Percentiles rank a stretch among this genome's conserved stretches.
phyloP scores from a whole-genome alignment of 2,113 vertebrate genomes.

The Desmodus rotundus region DNA sequence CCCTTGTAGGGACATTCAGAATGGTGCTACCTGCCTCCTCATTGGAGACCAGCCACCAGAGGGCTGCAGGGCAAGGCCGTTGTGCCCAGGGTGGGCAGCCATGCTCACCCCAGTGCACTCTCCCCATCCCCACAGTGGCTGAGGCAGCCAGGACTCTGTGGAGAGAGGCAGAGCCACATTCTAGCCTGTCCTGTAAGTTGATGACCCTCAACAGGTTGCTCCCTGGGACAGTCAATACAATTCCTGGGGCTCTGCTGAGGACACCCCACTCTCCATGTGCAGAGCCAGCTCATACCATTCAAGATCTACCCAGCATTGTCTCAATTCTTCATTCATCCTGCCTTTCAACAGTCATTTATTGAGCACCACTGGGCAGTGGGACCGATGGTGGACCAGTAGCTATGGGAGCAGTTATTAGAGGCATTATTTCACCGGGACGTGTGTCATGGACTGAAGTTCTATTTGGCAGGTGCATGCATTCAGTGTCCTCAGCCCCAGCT shows the following conservation, averaged over 20 bases:
- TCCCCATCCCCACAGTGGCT: background rate
- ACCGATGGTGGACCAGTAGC: background rate
- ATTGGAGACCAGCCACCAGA: background rate
- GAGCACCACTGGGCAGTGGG: background rate
- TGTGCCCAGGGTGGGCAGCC: background rate
- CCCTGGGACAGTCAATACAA: fast-evolving
- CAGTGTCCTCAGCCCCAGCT: background rate
- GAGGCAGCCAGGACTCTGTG: background rate
- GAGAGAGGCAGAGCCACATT: background rate
- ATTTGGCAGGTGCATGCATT: background rate
- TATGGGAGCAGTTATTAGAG: background rate
- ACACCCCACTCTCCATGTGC: too few relatives aligned
- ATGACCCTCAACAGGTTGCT: background rate
- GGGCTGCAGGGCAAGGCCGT: background rate
- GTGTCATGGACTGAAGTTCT: background rate
- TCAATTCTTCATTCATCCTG: background rate
- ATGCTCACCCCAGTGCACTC: too few relatives aligned
- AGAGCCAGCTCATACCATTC: background rate
- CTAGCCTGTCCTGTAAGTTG: background rate
- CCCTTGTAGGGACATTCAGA: background rate
- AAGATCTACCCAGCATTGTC: too few relatives aligned
- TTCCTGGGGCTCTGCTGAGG: background rate
- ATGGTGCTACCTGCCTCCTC: background rate
- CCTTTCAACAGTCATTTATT: background rate
- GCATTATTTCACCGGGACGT: background rate